Evolutionary conservation across 2,797 vertebrate genomes (phyloP), one percentile per base, ranked within the genome.

Genomic region (Acipenser ruthenus): DNA sequence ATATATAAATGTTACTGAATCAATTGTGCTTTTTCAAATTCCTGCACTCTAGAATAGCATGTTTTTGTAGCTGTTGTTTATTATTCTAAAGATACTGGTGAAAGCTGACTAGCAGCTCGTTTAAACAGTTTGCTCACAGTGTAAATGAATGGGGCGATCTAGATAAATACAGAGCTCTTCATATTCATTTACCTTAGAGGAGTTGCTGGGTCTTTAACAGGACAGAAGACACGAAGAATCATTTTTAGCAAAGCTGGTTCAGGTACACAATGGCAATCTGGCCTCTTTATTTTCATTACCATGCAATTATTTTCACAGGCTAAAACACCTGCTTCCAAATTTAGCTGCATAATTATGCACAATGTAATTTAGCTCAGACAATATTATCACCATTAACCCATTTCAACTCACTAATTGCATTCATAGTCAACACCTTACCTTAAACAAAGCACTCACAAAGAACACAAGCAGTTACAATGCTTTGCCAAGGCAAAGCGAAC

Each of bases 291-390:
- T 76, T 78, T 77, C 64, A 87, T 89, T 86, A 84, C 70, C 74
- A 81, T 83, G 77, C 77, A 79, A 79, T 87, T 80, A 85, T 73
- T 71, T 62, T 49, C 68, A 61, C 69, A 68, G 66, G 48, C 75
- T 77, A 63, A 70, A 77, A 77, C 84, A 87, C 79, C 83, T 88
- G 84, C 84, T 78, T 79, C 80, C 77, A 82, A 84, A 86, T 85
- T 85, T 78, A 82, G 71, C 75, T 72, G 51, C 62, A 66, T 79
- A 78, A 81, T 82, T 78, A 79, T 62, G 10, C 70, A 71, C 76
- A 75, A 69, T 75, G 74, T 68, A 72, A 74, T 77, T 70, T 80
- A 73, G 71, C 69, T 67, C 70, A 74, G 71, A 62, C 69, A 72
- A 77, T 75, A 63, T 77, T 74, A 71, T 67, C 55, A 67, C 51